Evolutionary conservation across 2,888 invertebrate species (phyloP), one percentile per base, ranked within the genome.

Genomic region (Agonopterix arenella): DNA sequence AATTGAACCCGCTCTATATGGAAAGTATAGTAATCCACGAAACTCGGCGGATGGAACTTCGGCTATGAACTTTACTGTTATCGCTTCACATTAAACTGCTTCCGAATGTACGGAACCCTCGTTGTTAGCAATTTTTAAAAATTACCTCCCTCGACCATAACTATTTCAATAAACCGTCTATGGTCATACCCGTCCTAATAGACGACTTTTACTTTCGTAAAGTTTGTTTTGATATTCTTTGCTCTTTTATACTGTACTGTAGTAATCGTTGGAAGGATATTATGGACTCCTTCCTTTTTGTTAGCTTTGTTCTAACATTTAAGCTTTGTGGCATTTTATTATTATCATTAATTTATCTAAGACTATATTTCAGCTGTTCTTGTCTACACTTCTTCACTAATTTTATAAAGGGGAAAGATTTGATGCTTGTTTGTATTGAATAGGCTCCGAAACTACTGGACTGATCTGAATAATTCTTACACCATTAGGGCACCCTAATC

Each of bases 31-130:
- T 80, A 77, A 82, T 81, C 80, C 76, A 68, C 70, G 74, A 69
- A 80, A 75, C 77, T 78, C 75, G 65, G 62, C 61, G 70, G 78
- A 73, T 73, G 73, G 73, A 83, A 81, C 75, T 83, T 81, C 70
- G 78, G 80, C 84, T 76, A 82, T 85, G 84, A 83, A 82, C 81
- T 80, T 84, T 84, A 88, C 80, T 84, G 84, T 86, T 86, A 88
- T 84, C 69, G 79, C 68, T 67, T 59, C 64, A 73, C 80, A 80
- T 86, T 82, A 80, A 79, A 81, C 80, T 79, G 79, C 76, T 80
- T 67, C 77, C 70, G 70, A 80, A 76, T 80, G 80, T 76, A 75
- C 76, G 57, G 72, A 62, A 61, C 73, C 69, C 69, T 75, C 73
- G 74, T 70, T 73, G 73, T 67, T 68, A 71, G 84, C 81, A 80